Evolutionary conservation across 2,888 invertebrate species (phyloP).

Genomic region (Andrena marginata): DNA sequence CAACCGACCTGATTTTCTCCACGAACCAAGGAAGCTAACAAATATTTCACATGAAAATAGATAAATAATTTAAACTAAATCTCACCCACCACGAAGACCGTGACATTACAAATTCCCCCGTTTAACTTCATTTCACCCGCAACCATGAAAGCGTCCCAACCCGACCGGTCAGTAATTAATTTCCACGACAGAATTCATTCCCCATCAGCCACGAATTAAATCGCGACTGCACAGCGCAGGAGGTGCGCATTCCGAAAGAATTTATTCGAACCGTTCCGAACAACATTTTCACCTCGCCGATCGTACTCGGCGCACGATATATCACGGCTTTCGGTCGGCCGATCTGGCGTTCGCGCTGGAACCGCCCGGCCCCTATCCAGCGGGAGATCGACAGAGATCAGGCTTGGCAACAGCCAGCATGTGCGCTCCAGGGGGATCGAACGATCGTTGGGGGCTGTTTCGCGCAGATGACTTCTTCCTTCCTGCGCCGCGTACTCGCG

Average conservation of each 20-base stretch:
- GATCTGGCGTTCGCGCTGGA: conserved; percentile 10
- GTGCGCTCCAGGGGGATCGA: conserved; percentile 20
- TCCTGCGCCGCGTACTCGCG: conserved; percentile 42
- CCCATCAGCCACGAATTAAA: conserved; percentile 16
- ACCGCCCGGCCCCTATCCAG: conserved; percentile 10
- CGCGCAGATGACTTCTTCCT: conserved; percentile 65
- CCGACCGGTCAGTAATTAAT: conserved; percentile 6
- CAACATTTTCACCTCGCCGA: conserved; percentile 11
- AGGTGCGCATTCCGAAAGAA: not conserved
- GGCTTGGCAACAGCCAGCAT: not conserved
- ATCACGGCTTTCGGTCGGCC: conserved; percentile 25
- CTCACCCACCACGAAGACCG: not conserved
- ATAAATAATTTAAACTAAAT: no score
- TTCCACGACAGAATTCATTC: conserved; percentile 1
- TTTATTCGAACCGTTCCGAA: not conserved
- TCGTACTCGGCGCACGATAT: not conserved
- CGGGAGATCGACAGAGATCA: not conserved
- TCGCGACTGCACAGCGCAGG: not conserved
- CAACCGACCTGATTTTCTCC: no score
- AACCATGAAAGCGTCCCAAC: not conserved
- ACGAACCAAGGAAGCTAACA: no score
- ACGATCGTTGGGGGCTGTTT: conserved; percentile 55
- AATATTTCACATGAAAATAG: no score
- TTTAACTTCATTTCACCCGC: not conserved
- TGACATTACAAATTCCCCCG: not conserved